Percentiles rank a stretch among this genome's conserved stretches.
phyloP scores from a whole-genome alignment of 2,888 invertebrate species.

The Neoaliturus tenellus region DNA sequence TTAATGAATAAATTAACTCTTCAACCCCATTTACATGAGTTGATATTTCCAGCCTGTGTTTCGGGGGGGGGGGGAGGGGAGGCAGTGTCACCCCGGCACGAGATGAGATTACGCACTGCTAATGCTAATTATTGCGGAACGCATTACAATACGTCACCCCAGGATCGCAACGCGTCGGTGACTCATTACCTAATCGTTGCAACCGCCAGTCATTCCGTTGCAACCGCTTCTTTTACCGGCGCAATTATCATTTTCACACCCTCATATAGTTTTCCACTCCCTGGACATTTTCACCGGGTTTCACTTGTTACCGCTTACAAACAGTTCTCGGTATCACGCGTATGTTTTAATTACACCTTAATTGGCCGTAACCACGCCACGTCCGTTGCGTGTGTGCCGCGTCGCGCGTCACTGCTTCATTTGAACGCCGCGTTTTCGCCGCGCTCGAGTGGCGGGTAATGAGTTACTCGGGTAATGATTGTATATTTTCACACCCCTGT shows the following conservation, averaged over 20 bases:
- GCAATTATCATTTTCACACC: too few species aligned
- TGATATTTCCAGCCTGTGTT: too few species aligned
- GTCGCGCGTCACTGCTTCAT: not conserved
- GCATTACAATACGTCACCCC: not conserved
- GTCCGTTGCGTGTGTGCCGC: not conserved
- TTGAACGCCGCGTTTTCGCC: conserved; percentile 15
- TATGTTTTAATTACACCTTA: not conserved
- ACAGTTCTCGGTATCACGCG: not conserved
- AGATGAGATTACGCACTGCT: not conserved
- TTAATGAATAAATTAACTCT: too few species aligned
- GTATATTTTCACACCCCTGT: conserved; percentile 35
- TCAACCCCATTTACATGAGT: too few species aligned
- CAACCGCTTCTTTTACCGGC: too few species aligned
- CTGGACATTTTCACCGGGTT: not conserved
- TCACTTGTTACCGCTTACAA: not conserved
- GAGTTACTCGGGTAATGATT: conserved; percentile 11
- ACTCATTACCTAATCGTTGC: not conserved
- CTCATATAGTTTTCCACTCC: not conserved
- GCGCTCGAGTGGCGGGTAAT: not conserved
- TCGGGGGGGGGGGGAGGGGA: too few species aligned
- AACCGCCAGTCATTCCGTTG: too few species aligned
- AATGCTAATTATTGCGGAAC: conserved; percentile 10
- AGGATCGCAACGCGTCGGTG: not conserved
- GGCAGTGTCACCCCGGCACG: too few species aligned
- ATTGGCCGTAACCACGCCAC: not conserved